Evolutionary conservation across 1,140 invertebrate species (phyloP).

Genomic region (Lethrus apterus): DNA sequence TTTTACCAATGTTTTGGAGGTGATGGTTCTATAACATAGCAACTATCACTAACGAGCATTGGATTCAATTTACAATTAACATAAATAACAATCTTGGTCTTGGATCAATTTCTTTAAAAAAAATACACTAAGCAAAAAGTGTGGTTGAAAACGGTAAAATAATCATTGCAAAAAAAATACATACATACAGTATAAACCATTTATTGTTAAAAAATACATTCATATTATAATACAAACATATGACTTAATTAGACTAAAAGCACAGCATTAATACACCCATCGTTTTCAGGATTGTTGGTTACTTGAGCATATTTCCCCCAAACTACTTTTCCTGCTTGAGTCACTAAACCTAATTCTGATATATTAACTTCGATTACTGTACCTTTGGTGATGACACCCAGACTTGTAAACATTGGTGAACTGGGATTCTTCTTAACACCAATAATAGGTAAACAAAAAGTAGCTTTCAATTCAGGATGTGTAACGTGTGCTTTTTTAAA

Average conservation of each 20-base stretch:
- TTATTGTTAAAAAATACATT: constrained; percentile 1
- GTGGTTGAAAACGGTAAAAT: no score
- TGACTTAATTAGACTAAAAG: constrained; percentile 72
- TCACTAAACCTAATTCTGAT: constrained; percentile 96
- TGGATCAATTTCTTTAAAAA: constrained; percentile 6
- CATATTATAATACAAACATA: constrained; percentile 4
- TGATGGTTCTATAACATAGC: constrained; percentile 4
- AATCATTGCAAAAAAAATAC: constrained; percentile 2
- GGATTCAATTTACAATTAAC: not conserved
- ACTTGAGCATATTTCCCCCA: constrained; percentile 99
- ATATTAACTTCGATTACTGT: constrained; percentile 98
- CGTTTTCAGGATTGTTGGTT: constrained; percentile 99
- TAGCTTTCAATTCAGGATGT: constrained; percentile 98
- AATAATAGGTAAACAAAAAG: constrained; percentile 97
- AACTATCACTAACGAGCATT: constrained; percentile 13
- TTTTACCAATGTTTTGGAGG: constrained; percentile 13
- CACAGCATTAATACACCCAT: constrained; percentile 99
- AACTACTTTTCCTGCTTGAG: constrained; percentile 97
- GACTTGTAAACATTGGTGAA: constrained; percentile 91
- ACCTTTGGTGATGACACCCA: constrained; percentile 98
- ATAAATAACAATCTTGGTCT: not conserved
- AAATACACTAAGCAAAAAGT: no score
- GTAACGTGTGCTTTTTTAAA: constrained; percentile 98
- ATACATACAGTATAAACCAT: constrained; percentile 9
- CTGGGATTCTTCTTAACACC: constrained; percentile 99